Percentiles rank a stretch among this genome's conserved stretches.
Conservation (phyloP, 2,888 invertebrate species). For the Oligia latruncula region DNA sequence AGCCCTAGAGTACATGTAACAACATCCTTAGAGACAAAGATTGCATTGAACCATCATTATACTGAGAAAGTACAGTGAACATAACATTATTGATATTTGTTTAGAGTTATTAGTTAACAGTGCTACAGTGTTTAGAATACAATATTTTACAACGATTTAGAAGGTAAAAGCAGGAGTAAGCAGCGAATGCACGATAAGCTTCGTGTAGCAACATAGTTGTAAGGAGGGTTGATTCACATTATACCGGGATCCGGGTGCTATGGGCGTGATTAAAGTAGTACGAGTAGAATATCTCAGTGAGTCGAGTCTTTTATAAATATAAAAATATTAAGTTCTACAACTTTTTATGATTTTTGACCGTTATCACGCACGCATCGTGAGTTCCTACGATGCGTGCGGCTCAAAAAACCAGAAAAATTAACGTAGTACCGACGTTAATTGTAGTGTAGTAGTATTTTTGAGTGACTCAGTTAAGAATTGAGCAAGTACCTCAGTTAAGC, state of each 20-base stretch:
- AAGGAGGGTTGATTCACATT: background rate
- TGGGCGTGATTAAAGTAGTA: background rate
- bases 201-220: conserved; percentile 32
- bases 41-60: conserved; percentile 88
- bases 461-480: background rate
- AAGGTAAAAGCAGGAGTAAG: conserved; percentile 87
- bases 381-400: background rate
- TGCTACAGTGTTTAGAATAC: conserved; percentile 85
- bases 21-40: conserved; percentile 87
- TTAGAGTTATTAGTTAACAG: conserved; percentile 83
- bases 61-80: conserved; percentile 86
- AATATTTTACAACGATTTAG: conserved; percentile 85
- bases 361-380: background rate
- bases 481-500: no score
- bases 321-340: background rate
- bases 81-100: conserved; percentile 82
- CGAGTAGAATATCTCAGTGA: conserved; percentile 40
- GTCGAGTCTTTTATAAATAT: background rate
- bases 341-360: background rate
- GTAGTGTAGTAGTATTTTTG: background rate
- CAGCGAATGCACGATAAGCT: conserved; percentile 74
- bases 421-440: background rate
- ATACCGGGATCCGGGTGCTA: background rate
- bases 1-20: conserved; percentile 76
- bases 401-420: background rate